Conservation (phyloP, 2,797 vertebrate species). For the Sebastes nivosus region DNA sequence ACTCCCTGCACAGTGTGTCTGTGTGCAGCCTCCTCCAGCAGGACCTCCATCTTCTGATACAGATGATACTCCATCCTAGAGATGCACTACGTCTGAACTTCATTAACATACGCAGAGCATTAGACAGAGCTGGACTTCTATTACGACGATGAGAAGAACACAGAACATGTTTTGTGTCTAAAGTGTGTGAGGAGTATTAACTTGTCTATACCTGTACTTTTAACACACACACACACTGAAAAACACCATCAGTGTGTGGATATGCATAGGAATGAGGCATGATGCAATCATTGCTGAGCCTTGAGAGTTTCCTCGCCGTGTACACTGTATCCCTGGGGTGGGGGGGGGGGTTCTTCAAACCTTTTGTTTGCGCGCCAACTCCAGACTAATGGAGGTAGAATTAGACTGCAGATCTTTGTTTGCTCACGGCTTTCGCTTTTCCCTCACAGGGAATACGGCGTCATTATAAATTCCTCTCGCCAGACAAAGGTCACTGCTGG, state of each 20-base stretch:
- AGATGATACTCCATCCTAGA: conserved; percentile 4
- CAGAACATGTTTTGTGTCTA: neutral
- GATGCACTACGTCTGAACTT: neutral
- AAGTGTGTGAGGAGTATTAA: neutral
- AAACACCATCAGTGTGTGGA: neutral
- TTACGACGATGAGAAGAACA: neutral
- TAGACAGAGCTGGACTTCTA: neutral
- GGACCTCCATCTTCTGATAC: conserved; percentile 34
- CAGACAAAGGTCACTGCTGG: conserved; percentile 4
- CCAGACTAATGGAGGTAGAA: conserved; percentile 25
- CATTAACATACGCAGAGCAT: conserved; percentile 9
- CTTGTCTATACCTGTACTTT: neutral
- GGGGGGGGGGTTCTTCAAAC: neutral
- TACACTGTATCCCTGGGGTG: neutral
- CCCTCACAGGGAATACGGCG: conserved; percentile 1
- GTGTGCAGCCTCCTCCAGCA: conserved; percentile 17
- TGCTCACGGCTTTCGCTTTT: neutral
- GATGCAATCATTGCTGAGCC: neutral
- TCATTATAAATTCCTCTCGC: conserved; percentile 22
- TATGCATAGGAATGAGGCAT: neutral
- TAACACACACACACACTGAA: neutral
- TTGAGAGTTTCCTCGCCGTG: neutral
- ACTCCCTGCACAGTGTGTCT: conserved; percentile 22
- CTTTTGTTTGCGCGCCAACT: conserved; percentile 20
- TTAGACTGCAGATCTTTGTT: conserved; percentile 6